phyloP scores from a whole-genome alignment of 2,888 invertebrate species.

The Alloscopus bannaensis region DNA sequence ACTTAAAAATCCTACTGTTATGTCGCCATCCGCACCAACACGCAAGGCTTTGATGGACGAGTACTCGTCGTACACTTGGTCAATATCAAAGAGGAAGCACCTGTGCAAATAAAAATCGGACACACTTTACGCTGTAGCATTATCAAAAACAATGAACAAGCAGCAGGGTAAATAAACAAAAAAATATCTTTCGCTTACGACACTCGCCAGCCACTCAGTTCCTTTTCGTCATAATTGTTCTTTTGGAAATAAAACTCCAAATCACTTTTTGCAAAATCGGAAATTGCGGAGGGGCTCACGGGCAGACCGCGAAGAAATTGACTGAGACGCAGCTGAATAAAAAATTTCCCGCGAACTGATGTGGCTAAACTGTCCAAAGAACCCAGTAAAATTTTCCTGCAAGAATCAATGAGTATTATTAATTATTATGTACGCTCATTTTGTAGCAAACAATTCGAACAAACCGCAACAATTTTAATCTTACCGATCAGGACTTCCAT shows the following conservation, averaged over 20 bases:
- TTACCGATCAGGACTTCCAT: conserved; percentile 25
- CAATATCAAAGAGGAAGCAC: conserved; percentile 66
- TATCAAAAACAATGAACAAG: neutral
- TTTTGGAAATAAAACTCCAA: conserved; percentile 66
- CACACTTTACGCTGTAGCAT: neutral
- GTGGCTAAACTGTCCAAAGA: conserved; percentile 61
- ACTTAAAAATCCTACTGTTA: conserved; percentile 64
- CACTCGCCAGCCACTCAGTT: conserved; percentile 64
- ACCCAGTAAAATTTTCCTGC: conserved; percentile 61
- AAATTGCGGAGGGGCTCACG: neutral
- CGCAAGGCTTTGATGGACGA: conserved; percentile 58
- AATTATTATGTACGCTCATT: neutral
- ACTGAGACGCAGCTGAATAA: conserved; percentile 55
- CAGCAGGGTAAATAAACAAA: neutral
- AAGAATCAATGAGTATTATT: neutral
- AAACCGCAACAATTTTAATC: neutral
- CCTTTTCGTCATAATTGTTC: conserved; percentile 67
- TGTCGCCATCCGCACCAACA: conserved; percentile 63
- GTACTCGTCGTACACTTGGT: conserved; percentile 63
- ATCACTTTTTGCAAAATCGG: conserved; percentile 29
- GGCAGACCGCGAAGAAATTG: conserved; percentile 50
- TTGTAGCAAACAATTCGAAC: neutral
- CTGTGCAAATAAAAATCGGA: conserved; percentile 16
- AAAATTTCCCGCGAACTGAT: conserved; percentile 59
- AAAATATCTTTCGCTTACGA: conserved; percentile 51